Base-by-base conservation (phyloP, 2,888 invertebrate genomes). In the Macropis europaea region DNA sequence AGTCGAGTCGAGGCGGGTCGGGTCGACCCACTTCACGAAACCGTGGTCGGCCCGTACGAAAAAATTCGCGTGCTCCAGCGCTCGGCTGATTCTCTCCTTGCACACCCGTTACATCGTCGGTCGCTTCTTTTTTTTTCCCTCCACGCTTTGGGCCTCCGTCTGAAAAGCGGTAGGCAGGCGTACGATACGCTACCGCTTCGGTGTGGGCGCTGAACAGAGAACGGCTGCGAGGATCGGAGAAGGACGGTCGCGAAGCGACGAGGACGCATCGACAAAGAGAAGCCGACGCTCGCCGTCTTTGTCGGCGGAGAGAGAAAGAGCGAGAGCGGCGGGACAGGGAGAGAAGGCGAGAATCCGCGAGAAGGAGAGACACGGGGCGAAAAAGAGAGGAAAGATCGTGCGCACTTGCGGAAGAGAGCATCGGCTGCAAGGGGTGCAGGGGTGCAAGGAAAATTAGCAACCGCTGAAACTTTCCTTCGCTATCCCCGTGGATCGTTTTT, bases 131-230 rank as follows among this genome's bases (percentile, higher is more conserved):
- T 42, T 15, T 19, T 48, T n/a, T 22, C 43, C 7, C 26, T 28
- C 45, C 30, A 45, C 24, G 32, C 62, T 56, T 63, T 50, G 62
- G 38, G 63, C 45, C 47, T 57, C 53, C 50, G 73, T 79, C 67
- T 77, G 74, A 82, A 83, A 84, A 83, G 82, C 81, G 68, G 53
- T 61, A 74, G 76, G 76, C 77, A 67, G 72, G 64, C 72, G 73
- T 74, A 77, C 79, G 82, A 82, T 83, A 80, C 71, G 84, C 77
- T 79, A 83, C 80, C 72, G 83, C 75, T 79, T 36, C 62, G 77
- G 66, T 73, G 70, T 72, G 68, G 73, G 78, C 76, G 77, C 60
- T 61, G 64, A 56, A 68, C 64, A 75, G 64, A 79, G 74, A 70
- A 62, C 43, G 30, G n/a, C 40, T 42, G 62, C 24, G 52, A n/a